These are phyloP conservation scores for Rhincodon typus DNA, from an alignment of 2,797 vertebrate genomes.

Conservation along the genomic window DNA sequence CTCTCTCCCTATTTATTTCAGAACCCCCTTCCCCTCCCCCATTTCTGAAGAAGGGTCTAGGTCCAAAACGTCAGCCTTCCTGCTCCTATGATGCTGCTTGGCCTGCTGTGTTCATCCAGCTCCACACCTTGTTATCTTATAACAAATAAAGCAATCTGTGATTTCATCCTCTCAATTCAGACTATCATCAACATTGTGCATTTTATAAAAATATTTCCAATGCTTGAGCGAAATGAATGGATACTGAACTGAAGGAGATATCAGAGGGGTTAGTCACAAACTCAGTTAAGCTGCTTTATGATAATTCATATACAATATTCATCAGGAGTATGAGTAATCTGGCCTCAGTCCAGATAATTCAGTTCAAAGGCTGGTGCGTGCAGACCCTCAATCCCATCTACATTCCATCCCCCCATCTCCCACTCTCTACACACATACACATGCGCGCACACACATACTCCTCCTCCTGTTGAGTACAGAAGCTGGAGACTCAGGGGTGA, in stretches of 20 bases:
- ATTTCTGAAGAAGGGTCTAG: no score
- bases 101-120: no score
- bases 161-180: not conserved
- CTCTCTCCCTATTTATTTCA: no score
- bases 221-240: not conserved
- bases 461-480: not conserved
- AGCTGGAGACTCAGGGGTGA: not conserved
- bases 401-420: no score
- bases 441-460: no score
- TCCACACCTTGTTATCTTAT: no score
- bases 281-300: not conserved
- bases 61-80: no score
- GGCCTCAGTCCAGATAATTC: not conserved
- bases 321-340: not conserved
- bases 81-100: no score
- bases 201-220: not conserved
- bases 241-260: not conserved
- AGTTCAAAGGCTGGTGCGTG: not conserved
- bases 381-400: no score
- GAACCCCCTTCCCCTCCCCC: no score
- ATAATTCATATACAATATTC: not conserved
- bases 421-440: no score
- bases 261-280: not conserved
- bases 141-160: not conserved
- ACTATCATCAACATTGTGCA: not conserved